These are phyloP conservation scores for Isurus oxyrinchus DNA, from an alignment of 2,113 vertebrate genomes.

Conservation along the genomic window DNA sequence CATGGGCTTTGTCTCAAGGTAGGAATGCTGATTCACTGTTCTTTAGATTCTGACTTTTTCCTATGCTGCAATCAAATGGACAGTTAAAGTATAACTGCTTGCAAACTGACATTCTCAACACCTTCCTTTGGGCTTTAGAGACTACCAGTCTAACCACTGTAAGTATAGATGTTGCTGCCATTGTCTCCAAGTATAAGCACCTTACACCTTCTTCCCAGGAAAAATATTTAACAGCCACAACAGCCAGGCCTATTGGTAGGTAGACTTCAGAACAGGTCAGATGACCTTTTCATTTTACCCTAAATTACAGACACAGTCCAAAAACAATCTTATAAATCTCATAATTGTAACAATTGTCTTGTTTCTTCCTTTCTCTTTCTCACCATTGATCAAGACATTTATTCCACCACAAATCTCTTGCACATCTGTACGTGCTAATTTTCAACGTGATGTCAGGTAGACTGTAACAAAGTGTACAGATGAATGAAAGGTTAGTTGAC, in stretches of 20 bases:
- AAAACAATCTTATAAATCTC: background rate
- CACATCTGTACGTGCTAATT: background rate
- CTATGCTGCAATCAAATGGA: background rate
- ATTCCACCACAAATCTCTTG: background rate
- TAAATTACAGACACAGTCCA: background rate
- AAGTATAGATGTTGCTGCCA: background rate
- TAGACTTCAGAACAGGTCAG: background rate
- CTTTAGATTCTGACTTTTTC: background rate
- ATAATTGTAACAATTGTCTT: background rate
- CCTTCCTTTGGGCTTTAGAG: background rate
- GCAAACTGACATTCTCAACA: background rate
- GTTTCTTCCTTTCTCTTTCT: background rate
- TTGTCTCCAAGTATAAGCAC: background rate
- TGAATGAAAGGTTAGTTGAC: background rate
- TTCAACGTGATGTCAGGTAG: background rate
- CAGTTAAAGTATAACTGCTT: background rate
- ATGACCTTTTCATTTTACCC: background rate
- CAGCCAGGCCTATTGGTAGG: background rate
- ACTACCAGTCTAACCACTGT: background rate
- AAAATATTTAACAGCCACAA: no score
- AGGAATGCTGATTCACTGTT: background rate
- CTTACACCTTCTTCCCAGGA: background rate
- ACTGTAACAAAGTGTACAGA: background rate
- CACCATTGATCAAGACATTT: background rate
- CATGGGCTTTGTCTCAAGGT: background rate